Evolutionary conservation across 1,140 invertebrate genomes (phyloP), one percentile per base, ranked within the genome.

Genomic region (Sitobion miscanthi): DNA sequence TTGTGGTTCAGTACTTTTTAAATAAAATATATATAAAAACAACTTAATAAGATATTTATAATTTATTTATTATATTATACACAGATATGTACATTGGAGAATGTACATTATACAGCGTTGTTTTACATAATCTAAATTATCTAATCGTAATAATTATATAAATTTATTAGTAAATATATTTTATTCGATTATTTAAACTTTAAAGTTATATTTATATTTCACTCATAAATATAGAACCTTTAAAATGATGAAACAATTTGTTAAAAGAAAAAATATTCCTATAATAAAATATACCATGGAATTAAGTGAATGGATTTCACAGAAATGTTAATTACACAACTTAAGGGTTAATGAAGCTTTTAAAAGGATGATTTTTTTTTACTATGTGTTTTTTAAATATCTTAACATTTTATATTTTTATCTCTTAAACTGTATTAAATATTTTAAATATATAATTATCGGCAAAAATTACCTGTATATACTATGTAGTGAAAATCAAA

Each of bases 271-370:
- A 14, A 38, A 14, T 54, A 89, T 89, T 38, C 9, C 0, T 88
- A 54, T n/a, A 49, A 89, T 89, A 57, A 23, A 89, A 52, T 89
- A 89, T 86, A 45, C 42, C 25, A 86, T 25, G n/a, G 30, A 89
- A 17, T 23, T 5, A 23, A 57, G 35, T 57, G 38, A 89, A 57
- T 57, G 5, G 6, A 89, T 54, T 89, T 38, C 52, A 25, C n/a
- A 57, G 6, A 89, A 89, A 57, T 30, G 35, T 57, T 42, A 57
- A 57, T 89, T 42, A 89, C 21, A 30, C 11, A 89, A 57, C 35
- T 89, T 89, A 89, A 57, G 23, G n/a, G 25, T 89, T 23, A 57
- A 89, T 57, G 88, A 35, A 11, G 35, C 87, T 89, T 89, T 89
- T 89, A 89, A 57, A 89, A 89, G 25, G 8, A 54, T 45, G 11